Conservation (phyloP, 2,113 vertebrate species). For the Parus major region DNA sequence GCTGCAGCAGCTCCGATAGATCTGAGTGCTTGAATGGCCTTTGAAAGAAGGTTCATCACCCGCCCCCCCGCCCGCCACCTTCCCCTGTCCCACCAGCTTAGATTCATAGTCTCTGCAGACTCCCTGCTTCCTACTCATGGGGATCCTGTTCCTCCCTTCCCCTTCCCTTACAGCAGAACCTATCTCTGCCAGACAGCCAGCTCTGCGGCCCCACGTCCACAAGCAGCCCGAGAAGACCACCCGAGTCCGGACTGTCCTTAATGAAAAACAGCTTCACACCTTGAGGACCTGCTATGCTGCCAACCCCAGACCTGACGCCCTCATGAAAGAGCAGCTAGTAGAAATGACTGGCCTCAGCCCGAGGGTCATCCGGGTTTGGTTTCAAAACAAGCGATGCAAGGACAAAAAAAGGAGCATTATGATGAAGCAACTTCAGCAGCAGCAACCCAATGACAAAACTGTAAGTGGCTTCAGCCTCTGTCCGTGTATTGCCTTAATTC, state of each 20-base stretch:
- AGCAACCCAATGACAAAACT: constrained; percentile 97
- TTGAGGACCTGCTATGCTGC: constrained; percentile 98
- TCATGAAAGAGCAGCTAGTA: constrained; percentile 99
- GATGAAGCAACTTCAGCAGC: constrained; percentile 97
- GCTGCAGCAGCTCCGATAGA: not conserved
- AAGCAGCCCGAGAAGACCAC: constrained; percentile 99
- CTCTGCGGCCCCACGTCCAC: constrained; percentile 93
- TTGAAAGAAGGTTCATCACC: constrained; percentile 5
- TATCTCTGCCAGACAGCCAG: constrained; percentile 94
- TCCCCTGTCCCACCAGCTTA: not conserved
- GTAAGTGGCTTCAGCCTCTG: constrained; percentile 74
- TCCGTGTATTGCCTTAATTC: not conserved
- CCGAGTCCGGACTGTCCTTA: constrained; percentile 94
- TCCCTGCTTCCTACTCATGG: constrained; percentile 37
- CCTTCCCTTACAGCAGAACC: constrained; percentile 89
- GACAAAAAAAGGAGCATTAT: constrained; percentile 96
- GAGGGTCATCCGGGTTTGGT: constrained; percentile 97
- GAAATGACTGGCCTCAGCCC: constrained; percentile 99
- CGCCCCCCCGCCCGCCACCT: not conserved
- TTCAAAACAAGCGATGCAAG: constrained; percentile 99
- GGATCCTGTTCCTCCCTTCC: constrained; percentile 38
- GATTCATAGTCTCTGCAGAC: not conserved
- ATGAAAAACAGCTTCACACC: constrained; percentile 98
- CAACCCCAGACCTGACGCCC: constrained; percentile 95
- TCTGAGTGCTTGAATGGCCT: not conserved